Percentiles rank a stretch among this genome's conserved stretches.
Evolutionary conservation across 1,140 invertebrate genomes (phyloP).

Genomic region (Helicoverpa zea): DNA sequence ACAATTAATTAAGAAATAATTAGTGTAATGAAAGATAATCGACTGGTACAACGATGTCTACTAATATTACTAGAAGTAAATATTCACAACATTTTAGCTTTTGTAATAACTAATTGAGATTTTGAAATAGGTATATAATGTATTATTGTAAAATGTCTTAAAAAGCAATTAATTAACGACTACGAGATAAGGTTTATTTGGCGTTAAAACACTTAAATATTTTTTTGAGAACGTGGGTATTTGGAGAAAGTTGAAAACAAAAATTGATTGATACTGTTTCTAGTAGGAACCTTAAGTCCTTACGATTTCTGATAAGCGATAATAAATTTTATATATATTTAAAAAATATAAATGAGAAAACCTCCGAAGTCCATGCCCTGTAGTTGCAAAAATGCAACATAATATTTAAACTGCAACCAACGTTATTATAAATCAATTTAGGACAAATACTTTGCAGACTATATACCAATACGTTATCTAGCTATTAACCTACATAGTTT

Average conservation of each 20-base stretch:
- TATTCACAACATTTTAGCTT: not conserved
- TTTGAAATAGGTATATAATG: conserved; percentile 3
- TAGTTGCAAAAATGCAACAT: not conserved
- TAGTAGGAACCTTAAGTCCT: too few relatives aligned
- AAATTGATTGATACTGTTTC: too few relatives aligned
- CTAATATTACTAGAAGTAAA: conserved; percentile 5
- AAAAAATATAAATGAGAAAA: not conserved
- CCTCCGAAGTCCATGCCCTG: not conserved
- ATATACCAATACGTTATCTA: not conserved
- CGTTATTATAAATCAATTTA: conserved; percentile 32
- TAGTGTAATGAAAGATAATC: conserved; percentile 45
- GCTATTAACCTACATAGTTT: conserved; percentile 21
- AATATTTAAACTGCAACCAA: not conserved
- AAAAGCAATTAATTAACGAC: not conserved
- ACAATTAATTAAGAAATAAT: conserved; percentile 53
- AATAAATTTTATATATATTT: too few relatives aligned
- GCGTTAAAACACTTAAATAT: too few relatives aligned
- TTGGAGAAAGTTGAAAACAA: too few relatives aligned
- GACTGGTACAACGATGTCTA: not conserved
- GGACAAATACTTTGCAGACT: conserved; percentile 10
- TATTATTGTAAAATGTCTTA: not conserved
- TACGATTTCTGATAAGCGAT: not conserved
- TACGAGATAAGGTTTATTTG: not conserved
- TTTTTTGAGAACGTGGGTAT: too few relatives aligned
- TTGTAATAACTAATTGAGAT: conserved; percentile 13